Conservation (phyloP, 2,888 invertebrate species). For the Lasioglossum marginatum region DNA sequence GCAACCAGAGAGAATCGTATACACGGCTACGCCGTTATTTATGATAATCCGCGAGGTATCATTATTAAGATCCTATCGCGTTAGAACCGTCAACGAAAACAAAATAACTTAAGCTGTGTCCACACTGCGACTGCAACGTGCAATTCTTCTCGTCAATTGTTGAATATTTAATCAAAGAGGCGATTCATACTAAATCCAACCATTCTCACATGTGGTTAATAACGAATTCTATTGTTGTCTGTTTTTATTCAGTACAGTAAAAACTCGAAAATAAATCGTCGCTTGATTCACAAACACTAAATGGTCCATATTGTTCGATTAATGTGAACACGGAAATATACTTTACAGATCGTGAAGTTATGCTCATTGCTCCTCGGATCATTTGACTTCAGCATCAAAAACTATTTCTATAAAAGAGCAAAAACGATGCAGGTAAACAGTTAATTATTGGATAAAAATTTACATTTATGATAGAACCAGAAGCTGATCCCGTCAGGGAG, state of each 20-base stretch:
- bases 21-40: background rate
- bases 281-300: background rate
- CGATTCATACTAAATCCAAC: background rate
- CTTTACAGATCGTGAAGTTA: too few relatives aligned
- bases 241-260: background rate
- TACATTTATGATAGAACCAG: too few relatives aligned
- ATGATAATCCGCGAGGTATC: background rate
- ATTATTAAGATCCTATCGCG: conserved; percentile 21
- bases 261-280: background rate
- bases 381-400: too few relatives aligned
- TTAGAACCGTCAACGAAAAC: background rate
- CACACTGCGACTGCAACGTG: background rate
- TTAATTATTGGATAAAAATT: too few relatives aligned
- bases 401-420: too few relatives aligned
- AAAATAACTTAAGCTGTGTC: background rate
- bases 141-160: background rate
- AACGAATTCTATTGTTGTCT: background rate
- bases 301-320: too few relatives aligned
- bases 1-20: background rate
- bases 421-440: too few relatives aligned
- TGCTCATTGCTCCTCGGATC: too few relatives aligned
- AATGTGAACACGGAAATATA: too few relatives aligned
- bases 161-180: background rate
- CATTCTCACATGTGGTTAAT: background rate
- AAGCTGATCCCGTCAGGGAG: too few relatives aligned